A percentile compares a stretch with the other conserved stretches of the same genome.
phyloP scores from a whole-genome alignment of 1,140 invertebrate species.

The Coenobita brevimanus region DNA sequence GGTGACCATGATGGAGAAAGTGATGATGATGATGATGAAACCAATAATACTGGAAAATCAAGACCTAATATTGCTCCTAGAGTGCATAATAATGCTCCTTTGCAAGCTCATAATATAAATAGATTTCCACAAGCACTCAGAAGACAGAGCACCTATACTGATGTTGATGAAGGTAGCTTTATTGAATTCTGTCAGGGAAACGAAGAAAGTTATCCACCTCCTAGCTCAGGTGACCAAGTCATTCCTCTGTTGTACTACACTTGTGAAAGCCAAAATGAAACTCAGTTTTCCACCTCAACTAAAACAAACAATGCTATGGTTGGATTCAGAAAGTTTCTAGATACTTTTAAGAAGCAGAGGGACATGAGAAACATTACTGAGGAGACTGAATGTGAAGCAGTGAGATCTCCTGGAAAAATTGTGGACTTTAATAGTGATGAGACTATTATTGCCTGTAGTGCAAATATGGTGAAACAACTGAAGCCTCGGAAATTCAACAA shows the following conservation, averaged over 20 bases:
- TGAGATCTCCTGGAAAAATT: background rate
- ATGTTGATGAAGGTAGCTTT: conserved; percentile 68
- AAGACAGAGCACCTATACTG: conserved; percentile 64
- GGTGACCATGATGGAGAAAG: background rate
- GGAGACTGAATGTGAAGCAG: conserved; percentile 1
- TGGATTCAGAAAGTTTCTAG: conserved; percentile 59
- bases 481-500: background rate
- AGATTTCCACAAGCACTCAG: background rate
- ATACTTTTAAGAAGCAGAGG: conserved; percentile 35
- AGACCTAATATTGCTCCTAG: background rate
- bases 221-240: conserved; percentile 14
- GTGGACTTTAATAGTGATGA: conserved; percentile 23
- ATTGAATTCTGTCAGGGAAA: conserved; percentile 61
- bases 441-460: conserved; percentile 51
- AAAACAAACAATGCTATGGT: conserved; percentile 46
- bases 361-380: conserved; percentile 34
- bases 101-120: conserved; percentile 1
- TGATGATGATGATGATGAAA: background rate
- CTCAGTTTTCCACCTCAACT: conserved; percentile 66
- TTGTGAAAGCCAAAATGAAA: conserved; percentile 64
- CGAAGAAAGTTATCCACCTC: conserved; percentile 21
- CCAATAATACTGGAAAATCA: background rate
- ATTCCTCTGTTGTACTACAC: conserved; percentile 61
- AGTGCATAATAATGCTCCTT: background rate
- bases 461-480: background rate